Base-by-base conservation (phyloP, 2,113 vertebrate genomes). In the Protobothrops mucrosquamatus region DNA sequence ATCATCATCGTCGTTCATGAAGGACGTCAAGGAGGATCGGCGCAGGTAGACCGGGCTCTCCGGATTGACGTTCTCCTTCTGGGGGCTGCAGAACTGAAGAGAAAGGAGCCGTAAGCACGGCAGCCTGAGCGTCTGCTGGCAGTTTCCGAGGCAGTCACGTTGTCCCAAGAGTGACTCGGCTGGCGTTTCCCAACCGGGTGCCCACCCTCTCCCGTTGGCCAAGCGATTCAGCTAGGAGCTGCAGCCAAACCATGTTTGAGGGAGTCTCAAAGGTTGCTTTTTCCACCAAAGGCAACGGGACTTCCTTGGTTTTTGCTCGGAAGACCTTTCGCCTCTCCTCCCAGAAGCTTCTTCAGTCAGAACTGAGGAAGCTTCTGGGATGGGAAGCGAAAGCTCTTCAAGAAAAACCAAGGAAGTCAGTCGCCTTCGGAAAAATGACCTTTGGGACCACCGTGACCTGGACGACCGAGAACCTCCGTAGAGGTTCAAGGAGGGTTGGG, bases 31-130 rank as follows among this genome's bases (percentile, higher is more conserved):
- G 29, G 98, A 98, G 18, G 97, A 97, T 2, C 93, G 95, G 43
- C 98, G 94, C 23, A 96, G 96, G 48, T 95, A 94, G 20, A 98
- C 2, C 0, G 98, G 98, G 94, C 98, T 98, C 92, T 96, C 94
- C 0, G 94, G 69, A 6, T 96, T 94, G 91, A 97, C 87, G 0
- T 95, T 95, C 94, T 97, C 96, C 89, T 97, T 95, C 87, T 96
- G 92, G 0, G 97, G 95, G 24, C 95, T 95, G 6, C 91, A 88
- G 2, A 93, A 93, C 97, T 96, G 94, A 3, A 56, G 87, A 81
- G 34, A 34, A 39, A 81, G 18, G 69, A 81, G 20, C 69, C n/a
- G 1, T 74, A 34, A 74, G 29, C 4, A 15, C 0, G 1, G n/a
- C 14, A 2, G 29, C n/a, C 29, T 34, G n/a, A 1, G 14, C 69